Conservation (phyloP, 2,113 vertebrate species). For the Poeciliopsis prolifica region DNA sequence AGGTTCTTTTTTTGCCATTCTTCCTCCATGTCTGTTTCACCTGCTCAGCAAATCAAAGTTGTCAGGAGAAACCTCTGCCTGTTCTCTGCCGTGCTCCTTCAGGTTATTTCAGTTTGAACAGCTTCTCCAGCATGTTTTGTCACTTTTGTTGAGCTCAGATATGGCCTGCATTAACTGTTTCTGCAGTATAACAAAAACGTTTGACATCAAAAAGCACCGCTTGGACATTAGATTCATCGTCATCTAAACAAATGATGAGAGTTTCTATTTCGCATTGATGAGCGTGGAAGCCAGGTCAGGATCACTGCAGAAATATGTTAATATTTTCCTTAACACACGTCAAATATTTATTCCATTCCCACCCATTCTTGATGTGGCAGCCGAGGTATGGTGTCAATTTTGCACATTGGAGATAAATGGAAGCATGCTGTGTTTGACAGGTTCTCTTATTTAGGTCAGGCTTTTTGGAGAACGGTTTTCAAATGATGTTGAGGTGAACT, state of each 20-base stretch:
- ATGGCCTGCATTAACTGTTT: slow-evolving; percentile 65
- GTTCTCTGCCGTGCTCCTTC: slow-evolving; percentile 5
- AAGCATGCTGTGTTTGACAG: slow-evolving; percentile 61
- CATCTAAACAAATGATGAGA: slow-evolving; percentile 51
- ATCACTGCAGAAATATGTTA: slow-evolving; percentile 78
- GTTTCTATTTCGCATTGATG: slow-evolving; percentile 42
- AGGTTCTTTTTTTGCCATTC: no score
- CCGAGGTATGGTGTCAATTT: slow-evolving; percentile 56
- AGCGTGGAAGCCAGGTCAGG: slow-evolving; percentile 44
- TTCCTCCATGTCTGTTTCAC: no score
- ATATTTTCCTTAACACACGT: slow-evolving; percentile 77
- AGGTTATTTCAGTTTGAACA: slow-evolving; percentile 35
- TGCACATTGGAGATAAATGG: slow-evolving; percentile 60
- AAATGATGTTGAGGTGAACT: slow-evolving; percentile 18
- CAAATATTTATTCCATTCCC: slow-evolving; percentile 69
- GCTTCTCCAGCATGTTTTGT: slow-evolving; percentile 46
- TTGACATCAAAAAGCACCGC: slow-evolving; percentile 59
- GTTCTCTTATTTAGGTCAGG: slow-evolving; percentile 40
- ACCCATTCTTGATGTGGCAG: slow-evolving; percentile 69
- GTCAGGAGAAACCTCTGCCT: not conserved
- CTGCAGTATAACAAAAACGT: slow-evolving; percentile 37
- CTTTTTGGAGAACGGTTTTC: slow-evolving; percentile 25
- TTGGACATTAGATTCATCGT: slow-evolving; percentile 32
- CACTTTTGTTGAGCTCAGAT: slow-evolving; percentile 51
- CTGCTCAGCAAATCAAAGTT: no score